These are phyloP conservation scores for Stegana nigrithorax DNA, from an alignment of 2,888 invertebrate species.

Conservation along the genomic window DNA sequence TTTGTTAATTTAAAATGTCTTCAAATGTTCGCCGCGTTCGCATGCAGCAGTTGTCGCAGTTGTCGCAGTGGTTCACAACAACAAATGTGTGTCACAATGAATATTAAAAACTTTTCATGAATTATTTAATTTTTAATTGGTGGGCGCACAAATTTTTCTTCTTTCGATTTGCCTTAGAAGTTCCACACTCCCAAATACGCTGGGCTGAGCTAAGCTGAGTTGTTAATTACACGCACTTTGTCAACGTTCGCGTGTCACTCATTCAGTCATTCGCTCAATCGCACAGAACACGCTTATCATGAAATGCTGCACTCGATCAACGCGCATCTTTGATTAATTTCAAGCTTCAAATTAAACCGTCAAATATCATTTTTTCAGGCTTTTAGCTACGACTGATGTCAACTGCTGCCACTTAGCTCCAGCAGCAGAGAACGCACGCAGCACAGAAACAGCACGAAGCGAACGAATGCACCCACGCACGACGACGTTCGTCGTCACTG, in stretches of 20 bases:
- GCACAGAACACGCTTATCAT: slow-evolving; percentile 5
- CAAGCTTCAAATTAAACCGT: slow-evolving; percentile 35
- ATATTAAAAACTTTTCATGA: too few relatives aligned
- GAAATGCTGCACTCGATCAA: not conserved
- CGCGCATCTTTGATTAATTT: slow-evolving; percentile 42
- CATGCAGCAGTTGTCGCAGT: too few relatives aligned
- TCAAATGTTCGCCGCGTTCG: too few relatives aligned
- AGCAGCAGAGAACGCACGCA: slow-evolving; percentile 10
- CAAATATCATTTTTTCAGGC: not conserved
- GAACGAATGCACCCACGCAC: slow-evolving; percentile 6
- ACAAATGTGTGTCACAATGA: too few relatives aligned
- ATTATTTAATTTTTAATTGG: too few relatives aligned
- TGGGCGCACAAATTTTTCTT: too few relatives aligned
- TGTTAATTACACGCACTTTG: too few relatives aligned
- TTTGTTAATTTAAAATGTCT: too few relatives aligned
- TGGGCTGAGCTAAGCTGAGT: too few relatives aligned
- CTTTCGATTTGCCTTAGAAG: too few relatives aligned
- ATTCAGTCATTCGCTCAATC: slow-evolving; percentile 20
- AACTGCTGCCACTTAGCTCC: not conserved
- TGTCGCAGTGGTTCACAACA: too few relatives aligned
- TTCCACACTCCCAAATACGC: too few relatives aligned
- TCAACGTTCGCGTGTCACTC: slow-evolving; percentile 29
- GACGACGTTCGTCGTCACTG: slow-evolving; percentile 24
- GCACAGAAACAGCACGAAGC: slow-evolving; percentile 11
- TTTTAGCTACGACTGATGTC: not conserved